phyloP scores from a whole-genome alignment of 2,113 vertebrate species.

The Phoenicopterus ruber region DNA sequence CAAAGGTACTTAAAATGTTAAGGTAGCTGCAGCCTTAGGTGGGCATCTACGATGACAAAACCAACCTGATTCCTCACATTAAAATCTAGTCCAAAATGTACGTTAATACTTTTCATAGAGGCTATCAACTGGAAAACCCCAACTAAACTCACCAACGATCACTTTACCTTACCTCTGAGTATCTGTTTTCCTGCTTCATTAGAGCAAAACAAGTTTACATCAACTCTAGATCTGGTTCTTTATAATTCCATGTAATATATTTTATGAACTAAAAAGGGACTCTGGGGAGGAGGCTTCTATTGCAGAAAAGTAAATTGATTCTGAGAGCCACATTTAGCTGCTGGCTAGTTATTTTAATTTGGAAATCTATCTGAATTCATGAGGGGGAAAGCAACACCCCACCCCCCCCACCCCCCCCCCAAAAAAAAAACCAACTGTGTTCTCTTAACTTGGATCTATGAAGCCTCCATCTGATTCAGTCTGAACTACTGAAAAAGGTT shows the following conservation, averaged over 20 bases:
- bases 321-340: background rate
- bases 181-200: background rate
- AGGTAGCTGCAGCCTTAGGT: background rate
- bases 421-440: background rate
- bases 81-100: background rate
- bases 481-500: background rate
- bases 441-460: background rate
- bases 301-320: background rate
- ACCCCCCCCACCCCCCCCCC: no score
- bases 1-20: background rate
- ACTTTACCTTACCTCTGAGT: background rate
- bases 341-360: background rate
- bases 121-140: background rate
- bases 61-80: background rate
- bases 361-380: background rate
- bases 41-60: background rate
- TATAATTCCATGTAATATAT: background rate
- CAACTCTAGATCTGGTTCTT: background rate
- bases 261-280: background rate
- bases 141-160: background rate
- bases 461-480: background rate
- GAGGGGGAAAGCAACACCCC: background rate
- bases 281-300: background rate
- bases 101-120: background rate
- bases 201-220: background rate